Evolutionary conservation across 2,888 invertebrate genomes (phyloP), one percentile per base, ranked within the genome.

Genomic region (Lochmaea capreae): DNA sequence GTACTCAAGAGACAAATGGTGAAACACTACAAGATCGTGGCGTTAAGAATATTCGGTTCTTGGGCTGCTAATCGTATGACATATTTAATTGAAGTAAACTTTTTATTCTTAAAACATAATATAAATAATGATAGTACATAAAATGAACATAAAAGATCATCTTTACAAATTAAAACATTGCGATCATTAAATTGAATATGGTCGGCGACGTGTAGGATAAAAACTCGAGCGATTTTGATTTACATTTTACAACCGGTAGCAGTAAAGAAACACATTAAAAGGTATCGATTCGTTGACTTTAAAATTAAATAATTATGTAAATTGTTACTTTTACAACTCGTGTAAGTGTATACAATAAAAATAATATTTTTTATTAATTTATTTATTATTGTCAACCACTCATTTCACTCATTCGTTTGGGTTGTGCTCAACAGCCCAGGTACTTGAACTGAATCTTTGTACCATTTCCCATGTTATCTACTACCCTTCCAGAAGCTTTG

Each of bases 301-400:
- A 70, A 73, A 77, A 73, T 75, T 71, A 75, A 77, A 75, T 71
- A 77, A 75, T 75, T 75, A 77, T 77, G 75, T 75, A 77, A 77
- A 75, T 74, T 62, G 59, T 67, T 59, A 49, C 61, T 77, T 73
- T 75, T 66, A 61, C 57, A 71, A 61, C 18, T 54, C 43, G 43
- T 11, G 12, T 12, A 12, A 43, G 43, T 12, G 43, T 43, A 43
- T 11, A 43, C 3, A 33, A 33, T 33, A 33, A 33, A 5, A 33
- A 33, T 43, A 43, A 43, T 43, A 12, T 12, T 10, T 12, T 43
- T 43, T 11, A 12, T 43, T 43, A 5, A 43, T 43, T 43, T 11
- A 43, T 12, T 43, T 43, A 11, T 12, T 43, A 12, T 43, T 54
- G 16, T 54, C 14, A 12, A n/a, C n/a, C n/a, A n/a, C n/a, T n/a